phyloP scores from a whole-genome alignment of 1,140 invertebrate genomes.

The Trichonephila inaurata region DNA sequence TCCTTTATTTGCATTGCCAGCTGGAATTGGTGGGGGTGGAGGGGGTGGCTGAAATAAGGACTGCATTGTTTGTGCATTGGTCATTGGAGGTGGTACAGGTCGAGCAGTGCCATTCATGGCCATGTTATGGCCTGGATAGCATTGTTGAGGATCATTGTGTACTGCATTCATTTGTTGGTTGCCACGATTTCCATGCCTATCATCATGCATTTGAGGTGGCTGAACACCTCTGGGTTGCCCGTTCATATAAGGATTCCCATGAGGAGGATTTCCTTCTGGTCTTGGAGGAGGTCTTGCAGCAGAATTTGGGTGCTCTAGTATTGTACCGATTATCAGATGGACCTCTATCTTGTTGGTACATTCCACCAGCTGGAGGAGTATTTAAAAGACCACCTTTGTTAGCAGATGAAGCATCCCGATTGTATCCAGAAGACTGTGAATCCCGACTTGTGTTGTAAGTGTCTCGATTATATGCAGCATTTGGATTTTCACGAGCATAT shows the following conservation, averaged over 20 bases:
- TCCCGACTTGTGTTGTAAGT: background rate
- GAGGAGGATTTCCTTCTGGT: background rate
- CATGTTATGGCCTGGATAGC: background rate
- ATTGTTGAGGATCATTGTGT: background rate
- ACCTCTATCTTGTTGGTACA: conserved; percentile 17
- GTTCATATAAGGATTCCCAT: conserved; percentile 25
- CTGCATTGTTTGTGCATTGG: conserved; percentile 65
- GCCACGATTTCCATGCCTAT: background rate
- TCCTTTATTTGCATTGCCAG: background rate
- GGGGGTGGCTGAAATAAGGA: conserved; percentile 66
- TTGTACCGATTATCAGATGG: background rate
- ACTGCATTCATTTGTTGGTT: background rate
- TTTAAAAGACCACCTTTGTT: conserved; percentile 20
- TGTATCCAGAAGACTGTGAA: background rate
- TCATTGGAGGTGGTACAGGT: conserved; percentile 21
- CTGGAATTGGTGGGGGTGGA: conserved; percentile 30
- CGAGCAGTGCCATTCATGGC: conserved; percentile 1
- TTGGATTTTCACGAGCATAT: background rate
- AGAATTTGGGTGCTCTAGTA: background rate
- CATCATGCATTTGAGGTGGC: background rate
- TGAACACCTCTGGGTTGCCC: background rate
- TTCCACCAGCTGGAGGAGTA: conserved; percentile 8
- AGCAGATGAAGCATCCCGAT: background rate
- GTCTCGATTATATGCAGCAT: background rate
- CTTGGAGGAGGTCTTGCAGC: background rate